These are phyloP conservation scores for Timema podura DNA, from an alignment of 2,888 invertebrate genomes.

Conservation along the genomic window DNA sequence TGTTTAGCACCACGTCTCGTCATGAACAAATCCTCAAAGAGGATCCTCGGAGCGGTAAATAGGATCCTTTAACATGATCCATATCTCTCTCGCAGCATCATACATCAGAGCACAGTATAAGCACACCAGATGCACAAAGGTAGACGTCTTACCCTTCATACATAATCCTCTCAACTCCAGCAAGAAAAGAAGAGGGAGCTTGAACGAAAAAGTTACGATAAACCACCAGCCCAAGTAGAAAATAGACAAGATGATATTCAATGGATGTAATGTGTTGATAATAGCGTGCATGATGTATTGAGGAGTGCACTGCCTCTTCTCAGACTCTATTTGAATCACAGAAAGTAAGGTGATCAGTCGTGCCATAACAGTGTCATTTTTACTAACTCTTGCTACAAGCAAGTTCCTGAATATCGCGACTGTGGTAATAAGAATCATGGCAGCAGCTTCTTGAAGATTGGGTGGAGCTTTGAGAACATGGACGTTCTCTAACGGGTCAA, in stretches of 20 bases:
- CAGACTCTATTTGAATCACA: conserved; percentile 39
- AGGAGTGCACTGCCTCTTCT: conserved; percentile 39
- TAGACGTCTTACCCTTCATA: neutral
- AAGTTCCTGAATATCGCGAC: conserved; percentile 55
- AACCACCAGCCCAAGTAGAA: neutral
- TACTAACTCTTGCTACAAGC: neutral
- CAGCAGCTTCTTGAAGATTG: conserved; percentile 51
- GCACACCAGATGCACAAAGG: too few relatives aligned
- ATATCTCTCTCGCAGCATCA: neutral
- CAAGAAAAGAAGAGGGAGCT: neutral
- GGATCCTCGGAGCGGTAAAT: conserved; percentile 49
- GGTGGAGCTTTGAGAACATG: conserved; percentile 58
- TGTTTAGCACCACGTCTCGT: conserved; percentile 38
- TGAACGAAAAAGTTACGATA: neutral
- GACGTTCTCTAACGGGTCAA: conserved; percentile 72
- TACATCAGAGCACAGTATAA: neutral
- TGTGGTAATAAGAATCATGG: conserved; percentile 61
- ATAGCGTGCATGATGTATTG: conserved; percentile 35
- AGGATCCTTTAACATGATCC: conserved; percentile 37
- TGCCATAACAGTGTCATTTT: neutral
- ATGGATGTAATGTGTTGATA: conserved; percentile 40
- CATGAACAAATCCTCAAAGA: conserved; percentile 49
- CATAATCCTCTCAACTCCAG: neutral
- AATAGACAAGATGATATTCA: neutral
- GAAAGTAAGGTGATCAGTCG: conserved; percentile 8